Percentiles rank a stretch among this genome's conserved stretches.
phyloP scores from a whole-genome alignment of 2,797 vertebrate species.

The Sebastes alutus region DNA sequence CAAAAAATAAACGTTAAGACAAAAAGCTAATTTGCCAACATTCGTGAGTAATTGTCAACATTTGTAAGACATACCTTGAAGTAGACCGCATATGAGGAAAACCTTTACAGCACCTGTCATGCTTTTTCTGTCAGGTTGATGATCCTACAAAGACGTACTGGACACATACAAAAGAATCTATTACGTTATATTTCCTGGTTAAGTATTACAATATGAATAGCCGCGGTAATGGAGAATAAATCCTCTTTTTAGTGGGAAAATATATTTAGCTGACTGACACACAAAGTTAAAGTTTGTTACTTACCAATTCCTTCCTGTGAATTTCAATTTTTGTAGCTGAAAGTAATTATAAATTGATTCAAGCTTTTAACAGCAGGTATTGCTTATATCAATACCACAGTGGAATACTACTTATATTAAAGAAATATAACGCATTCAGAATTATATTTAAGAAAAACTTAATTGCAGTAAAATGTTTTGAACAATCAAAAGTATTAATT shows the following conservation, averaged over 20 bases:
- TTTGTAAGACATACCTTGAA: slow-evolving; percentile 52
- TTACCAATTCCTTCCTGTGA: not conserved
- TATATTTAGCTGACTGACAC: not conserved
- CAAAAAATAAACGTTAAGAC: not conserved
- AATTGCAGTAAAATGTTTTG: too few relatives aligned
- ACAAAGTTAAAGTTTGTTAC: not conserved
- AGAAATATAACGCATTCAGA: too few relatives aligned
- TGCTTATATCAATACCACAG: too few relatives aligned
- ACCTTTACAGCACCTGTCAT: slow-evolving; percentile 43
- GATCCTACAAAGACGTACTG: not conserved
- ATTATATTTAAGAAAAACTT: too few relatives aligned
- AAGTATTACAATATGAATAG: not conserved
- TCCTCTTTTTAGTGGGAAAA: not conserved
- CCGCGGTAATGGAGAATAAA: not conserved
- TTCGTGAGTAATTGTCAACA: not conserved
- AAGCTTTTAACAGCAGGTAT: too few relatives aligned
- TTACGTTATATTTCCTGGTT: not conserved
- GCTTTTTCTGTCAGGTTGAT: slow-evolving; percentile 15
- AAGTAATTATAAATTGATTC: too few relatives aligned
- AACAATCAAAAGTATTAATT: too few relatives aligned
- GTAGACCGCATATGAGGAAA: slow-evolving; percentile 53
- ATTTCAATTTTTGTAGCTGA: too few relatives aligned
- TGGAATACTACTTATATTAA: too few relatives aligned
- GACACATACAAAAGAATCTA: not conserved
- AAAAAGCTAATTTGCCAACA: not conserved